A percentile compares a stretch with the other conserved stretches of the same genome.
These are phyloP conservation scores for Tragelaphus oryx DNA, from an alignment of 2,797 vertebrate genomes.

Conservation along the genomic window DNA sequence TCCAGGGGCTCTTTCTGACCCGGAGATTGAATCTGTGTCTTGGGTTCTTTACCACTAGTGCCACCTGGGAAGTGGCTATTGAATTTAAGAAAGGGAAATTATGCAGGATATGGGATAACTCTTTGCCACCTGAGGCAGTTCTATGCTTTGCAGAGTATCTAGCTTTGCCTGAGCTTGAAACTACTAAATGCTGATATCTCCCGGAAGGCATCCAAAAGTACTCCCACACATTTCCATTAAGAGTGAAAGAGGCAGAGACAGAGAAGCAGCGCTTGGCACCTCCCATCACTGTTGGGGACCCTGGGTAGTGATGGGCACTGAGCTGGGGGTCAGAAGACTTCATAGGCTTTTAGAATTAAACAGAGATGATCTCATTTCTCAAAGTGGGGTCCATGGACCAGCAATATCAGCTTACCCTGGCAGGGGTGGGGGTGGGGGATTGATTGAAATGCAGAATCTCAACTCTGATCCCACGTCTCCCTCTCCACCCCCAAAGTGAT, in stretches of 20 bases:
- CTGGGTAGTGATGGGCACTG: no score
- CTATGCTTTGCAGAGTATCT: not conserved
- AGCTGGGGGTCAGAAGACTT: not conserved
- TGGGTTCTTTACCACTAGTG: not conserved
- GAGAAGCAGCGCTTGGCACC: not conserved
- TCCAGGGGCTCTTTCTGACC: not conserved
- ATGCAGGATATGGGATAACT: not conserved
- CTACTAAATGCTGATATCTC: not conserved
- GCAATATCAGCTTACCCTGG: not conserved
- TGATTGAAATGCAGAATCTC: not conserved
- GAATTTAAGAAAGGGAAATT: not conserved
- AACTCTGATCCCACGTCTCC: not conserved
- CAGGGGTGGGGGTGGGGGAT: not conserved
- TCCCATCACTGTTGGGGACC: not conserved
- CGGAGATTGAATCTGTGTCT: not conserved
- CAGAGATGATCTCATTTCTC: not conserved
- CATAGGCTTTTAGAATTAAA: not conserved
- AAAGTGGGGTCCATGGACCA: not conserved
- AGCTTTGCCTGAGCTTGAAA: not conserved
- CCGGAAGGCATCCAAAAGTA: not conserved
- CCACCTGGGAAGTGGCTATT: not conserved
- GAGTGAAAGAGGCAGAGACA: not conserved
- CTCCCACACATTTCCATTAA: not conserved
- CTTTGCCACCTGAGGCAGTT: not conserved
- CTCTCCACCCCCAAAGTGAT: not conserved